Evolutionary conservation across 2,113 vertebrate genomes (phyloP), one percentile per base, ranked within the genome.

Genomic region (Scophthalmus maximus): DNA sequence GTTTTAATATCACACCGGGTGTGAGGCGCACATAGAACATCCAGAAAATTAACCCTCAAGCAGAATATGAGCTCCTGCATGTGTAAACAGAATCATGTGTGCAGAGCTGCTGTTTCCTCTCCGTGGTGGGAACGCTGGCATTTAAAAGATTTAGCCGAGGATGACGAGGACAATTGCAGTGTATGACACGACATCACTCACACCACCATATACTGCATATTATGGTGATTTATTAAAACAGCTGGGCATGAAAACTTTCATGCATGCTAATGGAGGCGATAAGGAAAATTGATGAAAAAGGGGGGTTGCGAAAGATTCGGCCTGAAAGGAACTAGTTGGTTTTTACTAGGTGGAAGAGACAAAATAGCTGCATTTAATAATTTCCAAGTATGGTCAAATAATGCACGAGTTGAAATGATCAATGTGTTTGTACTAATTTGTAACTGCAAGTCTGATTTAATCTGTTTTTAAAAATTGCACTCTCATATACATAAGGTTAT

Each of bases 271-370:
- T 32, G 29, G 55, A 27, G 26, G 53, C 47, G 34, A 69, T 25
- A n/a, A 70, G 76, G 55, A 69, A 76, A 1, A 65, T 49, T 25
- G 12, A 76, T 68, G 68, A 83, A 56, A 70, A 60, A 18, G 4
- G 6, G 61, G n/a, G 52, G 42, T 32, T 26, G 5, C 11, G 6
- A 26, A 23, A 20, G 20, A n/a, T 46, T 47, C 1, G 6, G 44
- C 44, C 20, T 22, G 10, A 11, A 23, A 12, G 46, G 46, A 49
- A 49, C 4, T 8, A 38, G 36, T 38, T 44, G 42, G 18, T 44
- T n/a, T 44, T 44, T 18, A 44, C 17, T 5, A n/a, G 42, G 7
- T 22, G n/a, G 46, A 10, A 49, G 71, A 56, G 12, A 51, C 27
- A 17, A 34, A 0, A n/a, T n/a, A 60, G 2, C 3, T 5, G 32